Conservation (phyloP, 1,140 invertebrate genomes). For the Brachionus angularis region DNA sequence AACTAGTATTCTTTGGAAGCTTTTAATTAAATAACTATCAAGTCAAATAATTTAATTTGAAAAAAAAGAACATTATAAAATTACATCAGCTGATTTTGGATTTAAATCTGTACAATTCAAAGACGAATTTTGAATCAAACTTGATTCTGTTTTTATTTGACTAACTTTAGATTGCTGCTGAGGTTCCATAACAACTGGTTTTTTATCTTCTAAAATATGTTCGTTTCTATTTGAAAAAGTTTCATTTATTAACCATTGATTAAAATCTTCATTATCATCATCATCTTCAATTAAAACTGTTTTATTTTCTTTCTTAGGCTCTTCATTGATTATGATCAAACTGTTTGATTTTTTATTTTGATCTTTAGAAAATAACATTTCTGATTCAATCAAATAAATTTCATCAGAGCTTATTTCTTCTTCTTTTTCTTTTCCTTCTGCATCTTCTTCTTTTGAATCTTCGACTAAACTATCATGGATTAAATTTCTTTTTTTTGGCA, state of each 20-base stretch:
- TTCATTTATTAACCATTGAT: slow-evolving; percentile 16
- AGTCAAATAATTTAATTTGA: background rate
- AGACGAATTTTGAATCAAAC: no score
- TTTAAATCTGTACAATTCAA: no score
- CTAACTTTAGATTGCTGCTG: no score
- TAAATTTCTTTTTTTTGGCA: slow-evolving; percentile 19
- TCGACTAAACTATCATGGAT: background rate
- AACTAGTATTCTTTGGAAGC: slow-evolving; percentile 20
- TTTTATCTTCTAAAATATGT: background rate
- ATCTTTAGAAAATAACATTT: background rate
- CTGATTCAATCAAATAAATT: background rate
- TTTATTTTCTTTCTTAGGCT: background rate
- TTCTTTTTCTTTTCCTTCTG: background rate
- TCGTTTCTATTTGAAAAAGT: background rate
- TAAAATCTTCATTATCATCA: slow-evolving; percentile 35
- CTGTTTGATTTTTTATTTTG: background rate
- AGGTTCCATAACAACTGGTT: no score
- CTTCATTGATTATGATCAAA: background rate
- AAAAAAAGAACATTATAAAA: background rate
- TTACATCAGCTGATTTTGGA: background rate
- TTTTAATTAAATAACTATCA: no score
- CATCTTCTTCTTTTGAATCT: background rate
- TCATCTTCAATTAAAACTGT: background rate
- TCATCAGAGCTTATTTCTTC: slow-evolving; percentile 6
- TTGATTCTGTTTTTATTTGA: no score